Evolutionary conservation across 2,797 vertebrate genomes (phyloP).

Genomic region (Sebastes taczanowskii): DNA sequence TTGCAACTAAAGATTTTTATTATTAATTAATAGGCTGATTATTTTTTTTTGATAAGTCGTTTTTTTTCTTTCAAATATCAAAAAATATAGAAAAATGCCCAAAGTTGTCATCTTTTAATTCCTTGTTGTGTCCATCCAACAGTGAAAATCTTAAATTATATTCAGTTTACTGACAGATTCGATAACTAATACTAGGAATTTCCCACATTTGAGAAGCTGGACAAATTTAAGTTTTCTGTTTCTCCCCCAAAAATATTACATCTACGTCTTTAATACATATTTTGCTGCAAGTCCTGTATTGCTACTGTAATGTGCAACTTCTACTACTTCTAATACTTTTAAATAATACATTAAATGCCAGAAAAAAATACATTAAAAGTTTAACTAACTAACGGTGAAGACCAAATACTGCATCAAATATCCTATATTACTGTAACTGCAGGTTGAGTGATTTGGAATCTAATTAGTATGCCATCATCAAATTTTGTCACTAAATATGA

Average conservation of each 20-base stretch:
- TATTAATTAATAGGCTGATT: not conserved
- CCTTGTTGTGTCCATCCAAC: not conserved
- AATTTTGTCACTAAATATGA: not conserved
- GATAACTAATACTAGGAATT: not conserved
- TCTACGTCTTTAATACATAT: not conserved
- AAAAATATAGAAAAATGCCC: not conserved
- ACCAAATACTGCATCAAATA: not conserved
- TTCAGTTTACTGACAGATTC: not conserved
- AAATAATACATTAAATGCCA: not conserved
- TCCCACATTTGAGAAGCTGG: not conserved
- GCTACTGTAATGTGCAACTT: not conserved
- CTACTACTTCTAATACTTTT: not conserved
- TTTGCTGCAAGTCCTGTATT: not conserved
- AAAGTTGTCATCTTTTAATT: accelerated
- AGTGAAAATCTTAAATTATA: not conserved
- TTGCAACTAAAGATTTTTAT: not conserved
- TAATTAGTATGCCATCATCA: not conserved
- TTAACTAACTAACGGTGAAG: not conserved
- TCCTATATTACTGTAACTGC: not conserved
- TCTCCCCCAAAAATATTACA: not conserved
- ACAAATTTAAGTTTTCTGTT: not conserved
- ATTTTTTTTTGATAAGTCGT: accelerated
- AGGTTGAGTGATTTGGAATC: not conserved
- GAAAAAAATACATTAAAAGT: not conserved
- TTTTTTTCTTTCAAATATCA: not conserved